Percentiles rank a stretch among this genome's conserved stretches.
Conservation (phyloP, 2,113 vertebrate species). For the Saguinus midas region DNA sequence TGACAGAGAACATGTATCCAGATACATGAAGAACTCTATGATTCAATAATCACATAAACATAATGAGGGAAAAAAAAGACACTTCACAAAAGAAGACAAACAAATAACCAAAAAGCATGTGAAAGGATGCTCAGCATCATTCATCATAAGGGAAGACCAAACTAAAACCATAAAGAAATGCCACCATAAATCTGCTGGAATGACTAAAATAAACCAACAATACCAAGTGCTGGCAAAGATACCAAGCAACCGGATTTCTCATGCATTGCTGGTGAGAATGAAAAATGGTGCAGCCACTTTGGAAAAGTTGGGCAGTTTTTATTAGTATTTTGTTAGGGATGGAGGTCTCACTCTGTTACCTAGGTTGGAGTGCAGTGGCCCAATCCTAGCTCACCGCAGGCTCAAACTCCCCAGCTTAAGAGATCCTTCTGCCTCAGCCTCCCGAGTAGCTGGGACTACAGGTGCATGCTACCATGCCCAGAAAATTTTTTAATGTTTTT, state of each 20-base stretch:
- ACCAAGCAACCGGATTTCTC: not conserved
- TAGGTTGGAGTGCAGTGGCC: not conserved
- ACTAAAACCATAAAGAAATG: not conserved
- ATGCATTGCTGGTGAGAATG: not conserved
- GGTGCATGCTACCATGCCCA: too few species aligned
- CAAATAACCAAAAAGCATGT: not conserved
- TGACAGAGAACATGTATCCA: not conserved
- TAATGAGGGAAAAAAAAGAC: not conserved
- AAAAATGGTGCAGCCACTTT: not conserved
- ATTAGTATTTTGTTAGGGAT: not conserved
- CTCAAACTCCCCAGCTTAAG: not conserved
- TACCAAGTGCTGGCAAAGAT: not conserved
- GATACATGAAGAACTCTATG: not conserved
- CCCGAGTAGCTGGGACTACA: not conserved
- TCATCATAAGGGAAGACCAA: not conserved
- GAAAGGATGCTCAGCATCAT: not conserved
- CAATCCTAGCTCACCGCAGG: not conserved
- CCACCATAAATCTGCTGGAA: not conserved
- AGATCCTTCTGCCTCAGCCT: not conserved
- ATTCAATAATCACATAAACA: conserved; percentile 12
- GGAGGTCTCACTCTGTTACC: too few species aligned
- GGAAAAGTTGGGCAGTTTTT: not conserved
- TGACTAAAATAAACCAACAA: not conserved
- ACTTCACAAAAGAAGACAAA: not conserved
- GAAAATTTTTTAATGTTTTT: too few species aligned